Percentiles rank a stretch among this genome's conserved stretches.
Evolutionary conservation across 2,113 vertebrate genomes (phyloP).

Genomic region (Gracilinanus agilis): DNA sequence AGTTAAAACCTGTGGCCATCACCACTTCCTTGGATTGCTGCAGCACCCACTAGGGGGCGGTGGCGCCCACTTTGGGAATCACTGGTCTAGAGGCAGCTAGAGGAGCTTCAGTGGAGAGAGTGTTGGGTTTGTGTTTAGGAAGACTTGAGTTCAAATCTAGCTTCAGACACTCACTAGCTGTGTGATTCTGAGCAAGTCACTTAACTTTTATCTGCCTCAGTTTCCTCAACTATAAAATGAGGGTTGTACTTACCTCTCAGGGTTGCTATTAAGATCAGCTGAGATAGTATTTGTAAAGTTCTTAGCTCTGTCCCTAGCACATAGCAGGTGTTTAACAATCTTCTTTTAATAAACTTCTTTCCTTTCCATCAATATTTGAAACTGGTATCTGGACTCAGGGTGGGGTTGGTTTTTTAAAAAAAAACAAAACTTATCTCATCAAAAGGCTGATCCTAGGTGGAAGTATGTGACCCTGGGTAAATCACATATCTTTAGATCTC

Average conservation of each 20-base stretch:
- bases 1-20: too few species aligned
- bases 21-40: too few species aligned
- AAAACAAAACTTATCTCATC: not conserved
- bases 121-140: not conserved
- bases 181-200: not conserved
- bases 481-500: not conserved
- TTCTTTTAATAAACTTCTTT: not conserved
- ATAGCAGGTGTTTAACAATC: not conserved
- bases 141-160: not conserved
- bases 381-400: not conserved
- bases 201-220: not conserved
- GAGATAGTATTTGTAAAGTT: not conserved
- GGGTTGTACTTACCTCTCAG: not conserved
- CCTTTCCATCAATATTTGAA: not conserved
- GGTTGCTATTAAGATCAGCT: not conserved
- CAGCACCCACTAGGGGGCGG: too few species aligned
- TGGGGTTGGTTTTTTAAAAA: not conserved
- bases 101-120: not conserved
- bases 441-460: not conserved
- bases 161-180: not conserved
- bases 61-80: too few species aligned
- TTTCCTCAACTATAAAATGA: not conserved
- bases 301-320: not conserved
- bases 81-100: not conserved
- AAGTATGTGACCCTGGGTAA: not conserved